These are phyloP conservation scores for Aelia acuminata DNA, from an alignment of 2,888 invertebrate species.

Conservation along the genomic window DNA sequence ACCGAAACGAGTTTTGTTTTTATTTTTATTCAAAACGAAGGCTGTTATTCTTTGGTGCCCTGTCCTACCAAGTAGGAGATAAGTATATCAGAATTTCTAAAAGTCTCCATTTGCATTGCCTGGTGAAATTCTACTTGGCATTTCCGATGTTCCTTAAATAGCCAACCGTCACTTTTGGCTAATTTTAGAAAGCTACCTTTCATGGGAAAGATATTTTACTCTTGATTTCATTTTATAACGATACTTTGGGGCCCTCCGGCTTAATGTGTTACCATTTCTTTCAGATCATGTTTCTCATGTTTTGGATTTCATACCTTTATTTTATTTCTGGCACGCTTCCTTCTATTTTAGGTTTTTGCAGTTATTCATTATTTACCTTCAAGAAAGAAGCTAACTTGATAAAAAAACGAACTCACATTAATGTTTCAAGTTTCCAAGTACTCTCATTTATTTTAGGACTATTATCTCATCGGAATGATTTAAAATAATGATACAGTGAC, in stretches of 20 bases:
- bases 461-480: no score
- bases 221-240: not conserved
- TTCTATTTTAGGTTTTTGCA: no score
- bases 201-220: not conserved
- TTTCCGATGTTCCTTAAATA: not conserved
- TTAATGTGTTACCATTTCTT: not conserved
- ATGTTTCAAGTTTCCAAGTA: no score
- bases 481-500: no score
- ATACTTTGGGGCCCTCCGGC: not conserved
- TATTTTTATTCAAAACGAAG: not conserved
- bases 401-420: no score
- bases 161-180: not conserved
- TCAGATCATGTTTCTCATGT: not conserved
- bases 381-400: no score
- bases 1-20: not conserved
- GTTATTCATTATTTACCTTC: no score
- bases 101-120: not conserved
- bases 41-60: not conserved
- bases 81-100: not conserved
- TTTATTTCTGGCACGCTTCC: no score
- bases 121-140: not conserved
- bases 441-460: no score
- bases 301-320: no score
- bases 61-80: not conserved
- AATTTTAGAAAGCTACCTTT: constrained; percentile 11